Evolutionary conservation across 2,888 invertebrate genomes (phyloP).

Genomic region (Thumatha senex): DNA sequence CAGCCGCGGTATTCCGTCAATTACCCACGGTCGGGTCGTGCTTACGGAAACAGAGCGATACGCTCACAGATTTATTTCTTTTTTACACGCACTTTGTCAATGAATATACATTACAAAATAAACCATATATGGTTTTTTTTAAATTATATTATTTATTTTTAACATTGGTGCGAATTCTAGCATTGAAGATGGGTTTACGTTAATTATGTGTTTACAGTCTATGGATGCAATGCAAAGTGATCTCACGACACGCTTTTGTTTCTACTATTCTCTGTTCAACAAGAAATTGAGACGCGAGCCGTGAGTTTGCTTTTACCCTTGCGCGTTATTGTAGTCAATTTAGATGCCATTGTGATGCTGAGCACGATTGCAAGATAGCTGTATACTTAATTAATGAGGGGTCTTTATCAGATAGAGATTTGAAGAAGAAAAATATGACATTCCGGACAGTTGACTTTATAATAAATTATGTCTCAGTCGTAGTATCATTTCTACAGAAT

Average conservation of each 20-base stretch:
- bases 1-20: conserved; percentile 75
- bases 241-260: conserved; percentile 79
- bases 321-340: conserved; percentile 56
- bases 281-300: conserved; percentile 64
- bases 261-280: conserved; percentile 61
- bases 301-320: conserved; percentile 71
- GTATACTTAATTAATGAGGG: conserved; percentile 42
- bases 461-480: background rate
- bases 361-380: conserved; percentile 51
- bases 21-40: conserved; percentile 74
- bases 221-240: conserved; percentile 57
- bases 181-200: conserved; percentile 46
- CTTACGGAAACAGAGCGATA: conserved; percentile 64
- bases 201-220: conserved; percentile 51
- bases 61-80: conserved; percentile 55
- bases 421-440: conserved; percentile 13
- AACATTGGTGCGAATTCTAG: conserved; percentile 38
- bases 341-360: conserved; percentile 63
- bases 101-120: background rate
- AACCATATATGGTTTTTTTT: background rate
- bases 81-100: conserved; percentile 44
- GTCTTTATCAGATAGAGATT: conserved; percentile 6
- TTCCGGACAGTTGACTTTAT: background rate
- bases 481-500: too few species aligned
- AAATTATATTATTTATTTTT: conserved; percentile 7